Base-by-base conservation (phyloP, 2,797 vertebrate genomes). In the Leptatherina wallacei region DNA sequence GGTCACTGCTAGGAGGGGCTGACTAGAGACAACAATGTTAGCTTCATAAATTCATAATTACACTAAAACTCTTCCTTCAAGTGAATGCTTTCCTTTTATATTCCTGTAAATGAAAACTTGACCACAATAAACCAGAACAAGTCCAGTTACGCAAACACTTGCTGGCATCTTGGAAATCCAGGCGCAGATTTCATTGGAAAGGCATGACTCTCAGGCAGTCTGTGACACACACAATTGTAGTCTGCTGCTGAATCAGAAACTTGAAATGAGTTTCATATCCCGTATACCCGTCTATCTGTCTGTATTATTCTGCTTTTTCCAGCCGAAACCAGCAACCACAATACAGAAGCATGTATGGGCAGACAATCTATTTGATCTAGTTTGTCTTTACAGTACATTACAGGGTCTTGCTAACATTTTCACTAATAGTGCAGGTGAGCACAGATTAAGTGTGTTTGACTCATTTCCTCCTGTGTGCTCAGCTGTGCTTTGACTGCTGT, bases 391-490 rank as follows among this genome's bases (percentile, higher is more conserved):
- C 40, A 42, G 14, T 42, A 14, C 40, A 6, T 14, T 44, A 16
- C 42, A 20, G 42, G 6, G 7, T 44, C 7, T 20, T 44, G 18
- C 42, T 12, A 51, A 51, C n/a, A 22, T 49, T 22, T 49, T 49
- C 7, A 10, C 20, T 6, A 11, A 12, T 1, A 22, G n/a, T 10
- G 47, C 47, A 55, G 3, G 12, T 22, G 20, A 52, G 44, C 20
- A 16, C 30, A 51, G 47, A 73, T 86, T 44, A 52, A 67, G 67
- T 84, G 52, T 73, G 74, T 81, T 81, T 70, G 73, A 71, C 55
- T 85, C 62, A 40, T 63, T 76, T 77, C 78, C 63, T 81, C 33
- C 64, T 70, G 75, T 84, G 75, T 83, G 79, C 77, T 84, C 70
- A 77, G 78, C 76, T 78, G 61, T 71, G 68, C 63, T 68, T 22